Conservation (phyloP, 1,140 invertebrate genomes). For the Drosophila ambigua region DNA sequence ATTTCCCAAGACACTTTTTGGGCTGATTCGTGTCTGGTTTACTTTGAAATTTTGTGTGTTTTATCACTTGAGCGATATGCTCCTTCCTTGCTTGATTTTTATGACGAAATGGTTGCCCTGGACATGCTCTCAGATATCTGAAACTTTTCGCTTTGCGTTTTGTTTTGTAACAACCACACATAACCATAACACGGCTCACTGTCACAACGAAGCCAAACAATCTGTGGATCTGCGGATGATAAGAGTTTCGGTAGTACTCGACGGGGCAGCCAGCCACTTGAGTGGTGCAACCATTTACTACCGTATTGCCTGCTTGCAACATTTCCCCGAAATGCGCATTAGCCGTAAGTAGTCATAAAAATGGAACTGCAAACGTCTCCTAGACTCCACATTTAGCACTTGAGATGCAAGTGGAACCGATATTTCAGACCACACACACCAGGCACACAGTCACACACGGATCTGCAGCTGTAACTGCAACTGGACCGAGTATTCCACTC, state of each 20-base stretch:
- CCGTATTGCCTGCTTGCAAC: slow-evolving; percentile 44
- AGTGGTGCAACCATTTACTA: slow-evolving; percentile 64
- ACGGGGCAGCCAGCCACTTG: slow-evolving; percentile 55
- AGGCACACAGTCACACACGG: slow-evolving; percentile 1
- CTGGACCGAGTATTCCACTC: not conserved
- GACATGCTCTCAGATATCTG: slow-evolving; percentile 16
- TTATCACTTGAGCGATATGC: no score
- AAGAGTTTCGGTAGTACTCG: slow-evolving; percentile 48
- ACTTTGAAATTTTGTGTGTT: no score
- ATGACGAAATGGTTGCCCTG: slow-evolving; percentile 16
- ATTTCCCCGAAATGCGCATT: slow-evolving; percentile 59
- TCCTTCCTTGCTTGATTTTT: slow-evolving; percentile 2
- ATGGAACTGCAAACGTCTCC: slow-evolving; percentile 48
- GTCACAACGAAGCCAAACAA: slow-evolving; percentile 71
- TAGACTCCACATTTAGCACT: slow-evolving; percentile 19
- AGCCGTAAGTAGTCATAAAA: slow-evolving; percentile 48
- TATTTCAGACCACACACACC: slow-evolving; percentile 31
- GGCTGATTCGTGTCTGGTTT: no score
- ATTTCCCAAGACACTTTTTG: no score
- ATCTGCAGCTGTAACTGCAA: no score
- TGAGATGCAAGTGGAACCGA: slow-evolving; percentile 44
- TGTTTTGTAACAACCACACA: slow-evolving; percentile 40
- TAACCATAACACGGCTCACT: slow-evolving; percentile 28
- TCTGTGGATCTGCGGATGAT: slow-evolving; percentile 18
- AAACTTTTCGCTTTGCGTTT: slow-evolving; percentile 18